These are phyloP conservation scores for Ophion slaviceki DNA, from an alignment of 2,888 invertebrate species.

Conservation along the genomic window DNA sequence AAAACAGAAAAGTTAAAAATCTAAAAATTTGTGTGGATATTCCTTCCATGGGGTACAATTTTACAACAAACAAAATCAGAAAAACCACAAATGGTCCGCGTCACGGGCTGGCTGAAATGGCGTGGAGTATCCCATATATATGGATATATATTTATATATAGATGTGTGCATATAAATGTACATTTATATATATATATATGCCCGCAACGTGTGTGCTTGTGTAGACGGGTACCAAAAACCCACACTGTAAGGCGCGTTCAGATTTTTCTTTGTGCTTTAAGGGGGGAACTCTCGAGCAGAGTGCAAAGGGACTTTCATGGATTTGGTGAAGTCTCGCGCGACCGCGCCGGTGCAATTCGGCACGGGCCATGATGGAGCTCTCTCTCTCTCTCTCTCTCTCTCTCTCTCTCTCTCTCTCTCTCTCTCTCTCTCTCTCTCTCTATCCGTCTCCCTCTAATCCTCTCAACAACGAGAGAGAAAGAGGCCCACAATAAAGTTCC, in stretches of 20 bases:
- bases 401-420: neutral
- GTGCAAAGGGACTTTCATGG: conserved; percentile 63
- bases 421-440: conserved; percentile 2
- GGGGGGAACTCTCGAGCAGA: conserved; percentile 18
- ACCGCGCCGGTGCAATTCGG: conserved; percentile 62
- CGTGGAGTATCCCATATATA: no score
- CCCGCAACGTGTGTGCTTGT: conserved; percentile 3
- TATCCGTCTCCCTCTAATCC: conserved; percentile 17
- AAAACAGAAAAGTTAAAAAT: no score
- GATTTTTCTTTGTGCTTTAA: conserved; percentile 58
- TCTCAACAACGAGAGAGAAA: conserved; percentile 47
- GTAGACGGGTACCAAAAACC: conserved; percentile 29
- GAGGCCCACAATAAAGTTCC: conserved; percentile 23
- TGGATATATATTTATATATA: no score
- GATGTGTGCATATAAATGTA: no score
- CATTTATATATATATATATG: neutral
- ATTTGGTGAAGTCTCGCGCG: conserved; percentile 65
- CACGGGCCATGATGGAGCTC: conserved; percentile 59
- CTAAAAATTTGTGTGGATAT: no score
- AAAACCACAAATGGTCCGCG: no score
- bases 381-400: conserved; percentile 21
- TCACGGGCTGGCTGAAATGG: no score
- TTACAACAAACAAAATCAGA: no score
- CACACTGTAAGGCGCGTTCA: conserved; percentile 51
- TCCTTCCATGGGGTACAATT: no score